phyloP scores from a whole-genome alignment of 1,140 invertebrate species.

The Drosophila varians region DNA sequence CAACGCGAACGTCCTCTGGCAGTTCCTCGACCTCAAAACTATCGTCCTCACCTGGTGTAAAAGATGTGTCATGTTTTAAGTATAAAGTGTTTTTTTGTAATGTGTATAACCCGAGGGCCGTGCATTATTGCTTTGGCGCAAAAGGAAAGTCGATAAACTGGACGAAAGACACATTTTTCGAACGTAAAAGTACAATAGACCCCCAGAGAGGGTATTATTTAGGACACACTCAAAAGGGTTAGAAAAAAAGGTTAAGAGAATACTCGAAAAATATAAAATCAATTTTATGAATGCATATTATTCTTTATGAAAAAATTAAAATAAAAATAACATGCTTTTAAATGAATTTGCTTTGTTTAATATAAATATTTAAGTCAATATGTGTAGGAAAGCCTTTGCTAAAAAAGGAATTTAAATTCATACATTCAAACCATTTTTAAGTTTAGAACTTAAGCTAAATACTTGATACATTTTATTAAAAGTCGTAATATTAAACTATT shows the following conservation, averaged over 20 bases:
- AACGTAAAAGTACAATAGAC: constrained; percentile 1
- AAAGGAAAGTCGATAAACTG: constrained; percentile 58
- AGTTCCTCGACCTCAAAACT: constrained; percentile 58
- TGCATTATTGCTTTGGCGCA: constrained; percentile 71
- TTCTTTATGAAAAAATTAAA: too few relatives aligned
- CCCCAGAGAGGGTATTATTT: background rate
- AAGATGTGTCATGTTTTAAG: constrained; percentile 38
- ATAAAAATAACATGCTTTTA: too few relatives aligned
- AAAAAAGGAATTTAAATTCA: too few relatives aligned
- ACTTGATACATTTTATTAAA: too few relatives aligned
- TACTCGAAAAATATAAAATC: background rate
- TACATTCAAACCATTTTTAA: too few relatives aligned
- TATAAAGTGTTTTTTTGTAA: constrained; percentile 14
- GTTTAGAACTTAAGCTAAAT: too few relatives aligned
- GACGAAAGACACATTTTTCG: constrained; percentile 44
- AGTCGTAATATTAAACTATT: too few relatives aligned
- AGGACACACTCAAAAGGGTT: constrained; percentile 14
- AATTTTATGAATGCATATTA: too few relatives aligned
- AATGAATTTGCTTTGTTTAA: too few relatives aligned
- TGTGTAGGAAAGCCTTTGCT: too few relatives aligned
- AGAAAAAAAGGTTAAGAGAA: constrained; percentile 11
- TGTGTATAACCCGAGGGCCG: constrained; percentile 30
- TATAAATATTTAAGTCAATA: too few relatives aligned
- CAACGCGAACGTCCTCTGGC: constrained; percentile 52
- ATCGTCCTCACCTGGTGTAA: constrained; percentile 61